Percentiles rank a stretch among this genome's conserved stretches.
These are phyloP conservation scores for Spinus pinus DNA, from an alignment of 2,797 vertebrate species.

Conservation along the genomic window DNA sequence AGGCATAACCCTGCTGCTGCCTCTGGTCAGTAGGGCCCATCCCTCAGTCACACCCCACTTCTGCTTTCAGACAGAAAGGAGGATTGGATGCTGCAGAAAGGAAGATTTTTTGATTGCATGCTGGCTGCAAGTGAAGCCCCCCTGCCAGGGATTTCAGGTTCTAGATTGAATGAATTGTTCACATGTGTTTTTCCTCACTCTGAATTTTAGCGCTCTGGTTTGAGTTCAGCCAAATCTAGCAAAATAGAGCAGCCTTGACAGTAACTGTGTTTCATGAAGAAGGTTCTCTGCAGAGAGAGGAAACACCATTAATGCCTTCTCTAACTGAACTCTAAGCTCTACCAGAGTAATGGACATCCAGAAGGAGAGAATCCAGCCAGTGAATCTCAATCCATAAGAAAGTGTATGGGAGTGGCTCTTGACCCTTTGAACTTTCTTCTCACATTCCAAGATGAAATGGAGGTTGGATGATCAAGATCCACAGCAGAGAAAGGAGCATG, in stretches of 20 bases:
- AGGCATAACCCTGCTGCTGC: not conserved
- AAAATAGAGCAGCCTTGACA: not conserved
- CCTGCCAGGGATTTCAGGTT: not conserved
- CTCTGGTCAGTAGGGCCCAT: not conserved
- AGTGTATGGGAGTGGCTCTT: not conserved
- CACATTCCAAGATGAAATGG: not conserved
- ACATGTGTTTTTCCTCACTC: not conserved
- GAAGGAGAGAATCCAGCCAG: not conserved
- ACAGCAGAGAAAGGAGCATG: not conserved
- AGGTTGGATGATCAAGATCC: fast-evolving
- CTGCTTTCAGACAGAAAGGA: not conserved
- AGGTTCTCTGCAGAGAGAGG: not conserved
- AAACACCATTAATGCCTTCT: not conserved
- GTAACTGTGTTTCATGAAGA: not conserved
- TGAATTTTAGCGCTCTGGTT: not conserved
- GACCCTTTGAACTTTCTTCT: not conserved
- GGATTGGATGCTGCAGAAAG: not conserved
- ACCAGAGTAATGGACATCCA: not conserved
- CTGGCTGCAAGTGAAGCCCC: not conserved
- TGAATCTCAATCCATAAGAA: not conserved
- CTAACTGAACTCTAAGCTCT: not conserved
- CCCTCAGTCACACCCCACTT: not conserved
- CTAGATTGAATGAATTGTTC: not conserved
- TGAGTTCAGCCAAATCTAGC: not conserved
- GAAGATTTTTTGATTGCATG: not conserved